Evolutionary conservation across 2,797 vertebrate genomes (phyloP).

Genomic region (Tenualosa thibaudeaui): DNA sequence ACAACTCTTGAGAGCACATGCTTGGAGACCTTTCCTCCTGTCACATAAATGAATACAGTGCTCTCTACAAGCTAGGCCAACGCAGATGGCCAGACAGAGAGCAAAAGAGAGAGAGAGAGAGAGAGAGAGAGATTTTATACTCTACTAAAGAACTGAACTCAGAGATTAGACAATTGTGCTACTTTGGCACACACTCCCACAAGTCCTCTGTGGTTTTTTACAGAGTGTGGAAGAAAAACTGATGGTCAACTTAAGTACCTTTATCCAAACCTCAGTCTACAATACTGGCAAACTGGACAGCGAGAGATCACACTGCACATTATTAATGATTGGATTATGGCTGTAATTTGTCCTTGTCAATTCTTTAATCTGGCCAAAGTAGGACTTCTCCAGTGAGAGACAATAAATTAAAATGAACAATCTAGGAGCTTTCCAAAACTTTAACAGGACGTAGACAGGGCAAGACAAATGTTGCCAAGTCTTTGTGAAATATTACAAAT

Average conservation of each 20-base stretch:
- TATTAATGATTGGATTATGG: conserved; percentile 39
- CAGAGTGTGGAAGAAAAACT: conserved; percentile 46
- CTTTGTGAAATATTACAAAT: conserved; percentile 27
- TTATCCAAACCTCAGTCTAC: conserved; percentile 45
- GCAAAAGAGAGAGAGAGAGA: conserved; percentile 17
- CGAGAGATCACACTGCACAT: conserved; percentile 25
- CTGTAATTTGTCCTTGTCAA: conserved; percentile 49
- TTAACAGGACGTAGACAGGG: conserved; percentile 29
- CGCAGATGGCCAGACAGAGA: not conserved
- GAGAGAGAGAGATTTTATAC: conserved; percentile 28
- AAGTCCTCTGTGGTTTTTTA: conserved; percentile 57
- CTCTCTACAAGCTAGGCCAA: conserved; percentile 44
- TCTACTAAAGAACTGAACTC: conserved; percentile 27
- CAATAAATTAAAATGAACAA: conserved; percentile 28
- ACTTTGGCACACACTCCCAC: conserved; percentile 56
- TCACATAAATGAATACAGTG: conserved; percentile 44
- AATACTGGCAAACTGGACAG: conserved; percentile 35
- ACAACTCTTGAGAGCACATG: conserved; percentile 34
- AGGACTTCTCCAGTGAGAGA: not conserved
- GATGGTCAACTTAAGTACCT: conserved; percentile 37
- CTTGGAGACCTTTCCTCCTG: conserved; percentile 41
- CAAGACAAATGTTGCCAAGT: conserved; percentile 5
- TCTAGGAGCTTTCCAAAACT: not conserved
- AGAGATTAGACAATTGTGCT: conserved; percentile 59
- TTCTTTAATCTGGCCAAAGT: conserved; percentile 25